Evolutionary conservation across 1,140 invertebrate species (phyloP).

Genomic region (Ladona fulva): DNA sequence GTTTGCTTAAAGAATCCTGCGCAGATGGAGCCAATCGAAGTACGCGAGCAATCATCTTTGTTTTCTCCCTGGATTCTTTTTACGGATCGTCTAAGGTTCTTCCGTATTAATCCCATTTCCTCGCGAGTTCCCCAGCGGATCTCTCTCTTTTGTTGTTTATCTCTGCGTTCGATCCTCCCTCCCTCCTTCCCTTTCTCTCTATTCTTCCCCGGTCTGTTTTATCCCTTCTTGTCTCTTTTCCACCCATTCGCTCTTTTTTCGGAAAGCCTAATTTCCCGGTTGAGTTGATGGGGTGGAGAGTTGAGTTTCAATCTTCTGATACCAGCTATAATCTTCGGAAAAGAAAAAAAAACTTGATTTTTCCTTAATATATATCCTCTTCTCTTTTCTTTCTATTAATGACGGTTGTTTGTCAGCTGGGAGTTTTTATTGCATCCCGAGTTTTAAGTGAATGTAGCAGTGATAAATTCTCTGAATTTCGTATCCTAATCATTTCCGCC

Average conservation of each 20-base stretch:
- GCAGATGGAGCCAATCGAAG: no score
- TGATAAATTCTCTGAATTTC: no score
- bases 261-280: constrained; percentile 2
- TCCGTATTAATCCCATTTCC: no score
- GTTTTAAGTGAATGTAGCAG: not conserved
- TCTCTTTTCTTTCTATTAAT: not conserved
- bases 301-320: not conserved
- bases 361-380: not conserved
- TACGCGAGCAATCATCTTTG: no score
- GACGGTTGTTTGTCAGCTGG: not conserved
- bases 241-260: constrained; percentile 12
- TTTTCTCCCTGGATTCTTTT: no score
- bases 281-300: not conserved
- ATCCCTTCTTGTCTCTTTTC: constrained; percentile 11
- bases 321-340: not conserved
- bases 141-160: constrained; percentile 19
- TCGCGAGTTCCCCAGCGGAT: no score
- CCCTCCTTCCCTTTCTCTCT: constrained; percentile 36
- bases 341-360: not conserved
- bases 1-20: no score
- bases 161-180: constrained; percentile 39
- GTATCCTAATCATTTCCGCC: no score
- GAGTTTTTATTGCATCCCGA: not conserved
- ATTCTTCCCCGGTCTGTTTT: constrained; percentile 20
- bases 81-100: no score